Conservation (phyloP, 2,888 invertebrate species). For the Balanococcus diminutus region DNA sequence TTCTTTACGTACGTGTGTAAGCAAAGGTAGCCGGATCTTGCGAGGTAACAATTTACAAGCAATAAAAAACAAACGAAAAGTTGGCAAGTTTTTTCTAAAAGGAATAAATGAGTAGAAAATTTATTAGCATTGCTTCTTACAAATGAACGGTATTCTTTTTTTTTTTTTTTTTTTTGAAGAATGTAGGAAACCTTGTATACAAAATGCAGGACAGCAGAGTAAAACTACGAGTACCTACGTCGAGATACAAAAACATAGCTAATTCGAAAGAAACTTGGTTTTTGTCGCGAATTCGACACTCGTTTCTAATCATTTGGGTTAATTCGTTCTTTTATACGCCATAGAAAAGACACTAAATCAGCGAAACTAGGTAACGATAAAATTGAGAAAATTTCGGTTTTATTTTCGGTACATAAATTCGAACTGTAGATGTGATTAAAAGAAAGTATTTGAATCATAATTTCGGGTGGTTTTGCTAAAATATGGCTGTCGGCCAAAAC, state of each 20-base stretch:
- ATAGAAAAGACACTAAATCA: not conserved
- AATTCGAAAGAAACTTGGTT: not conserved
- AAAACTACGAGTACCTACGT: not conserved
- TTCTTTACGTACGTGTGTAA: not conserved
- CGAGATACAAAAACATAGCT: not conserved
- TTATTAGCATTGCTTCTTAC: slow-evolving; percentile 7
- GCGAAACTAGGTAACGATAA: not conserved
- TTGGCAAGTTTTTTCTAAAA: not conserved
- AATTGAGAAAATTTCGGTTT: not conserved
- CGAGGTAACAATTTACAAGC: not conserved
- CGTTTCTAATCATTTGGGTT: not conserved
- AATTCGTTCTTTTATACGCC: not conserved
- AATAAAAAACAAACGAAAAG: slow-evolving; percentile 31
- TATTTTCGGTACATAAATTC: not conserved
- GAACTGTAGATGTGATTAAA: not conserved
- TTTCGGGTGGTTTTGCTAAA: slow-evolving; percentile 26
- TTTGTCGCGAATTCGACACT: not conserved
- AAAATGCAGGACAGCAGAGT: not conserved
- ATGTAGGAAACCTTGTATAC: no score
- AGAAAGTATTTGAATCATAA: slow-evolving; percentile 7
- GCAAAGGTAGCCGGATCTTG: not conserved
- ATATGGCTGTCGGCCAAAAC: not conserved
- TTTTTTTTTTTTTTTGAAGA: no score
- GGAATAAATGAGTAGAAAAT: slow-evolving; percentile 26
- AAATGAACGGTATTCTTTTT: not conserved